phyloP scores from a whole-genome alignment of 1,140 invertebrate species.

The Anastrepha obliqua region DNA sequence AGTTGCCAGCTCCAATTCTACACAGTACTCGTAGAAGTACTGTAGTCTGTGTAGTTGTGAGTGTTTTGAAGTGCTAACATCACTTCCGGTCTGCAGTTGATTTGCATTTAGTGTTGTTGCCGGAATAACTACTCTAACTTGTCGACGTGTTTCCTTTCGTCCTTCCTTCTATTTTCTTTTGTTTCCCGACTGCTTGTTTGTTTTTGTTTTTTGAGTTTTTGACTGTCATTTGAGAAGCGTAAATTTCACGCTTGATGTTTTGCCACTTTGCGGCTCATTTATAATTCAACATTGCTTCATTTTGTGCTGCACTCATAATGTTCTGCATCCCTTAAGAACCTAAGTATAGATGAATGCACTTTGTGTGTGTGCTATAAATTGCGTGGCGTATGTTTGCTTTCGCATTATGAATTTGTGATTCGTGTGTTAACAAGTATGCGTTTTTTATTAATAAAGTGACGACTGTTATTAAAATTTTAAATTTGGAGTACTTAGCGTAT shows the following conservation, averaged over 20 bases:
- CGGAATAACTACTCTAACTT: slow-evolving; percentile 46
- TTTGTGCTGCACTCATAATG: slow-evolving; percentile 21
- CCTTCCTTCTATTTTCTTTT: neutral
- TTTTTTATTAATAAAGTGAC: slow-evolving; percentile 11
- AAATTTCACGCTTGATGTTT: slow-evolving; percentile 43
- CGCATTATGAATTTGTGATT: neutral
- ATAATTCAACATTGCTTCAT: slow-evolving; percentile 23
- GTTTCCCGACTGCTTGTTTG: slow-evolving; percentile 4
- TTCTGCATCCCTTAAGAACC: neutral
- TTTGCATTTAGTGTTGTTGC: slow-evolving; percentile 50
- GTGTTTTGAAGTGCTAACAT: slow-evolving; percentile 50
- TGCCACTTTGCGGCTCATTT: slow-evolving; percentile 51
- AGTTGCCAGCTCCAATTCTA: neutral
- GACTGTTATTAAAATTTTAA: slow-evolving; percentile 20
- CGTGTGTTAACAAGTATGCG: neutral
- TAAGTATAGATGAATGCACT: neutral
- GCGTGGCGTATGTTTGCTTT: neutral
- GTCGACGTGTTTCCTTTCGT: slow-evolving; percentile 47
- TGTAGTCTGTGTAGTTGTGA: neutral
- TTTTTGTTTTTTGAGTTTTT: neutral
- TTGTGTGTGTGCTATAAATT: neutral
- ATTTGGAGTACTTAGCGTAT: too few relatives aligned
- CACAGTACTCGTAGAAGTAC: neutral
- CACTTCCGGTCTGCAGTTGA: slow-evolving; percentile 51
- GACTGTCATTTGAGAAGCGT: neutral